Evolutionary conservation across 30 jellyfish, hydroid and myxozoan species (phyloP), one percentile per base, ranked within the genome.

Genomic region (Clytia hemisphaerica): DNA sequence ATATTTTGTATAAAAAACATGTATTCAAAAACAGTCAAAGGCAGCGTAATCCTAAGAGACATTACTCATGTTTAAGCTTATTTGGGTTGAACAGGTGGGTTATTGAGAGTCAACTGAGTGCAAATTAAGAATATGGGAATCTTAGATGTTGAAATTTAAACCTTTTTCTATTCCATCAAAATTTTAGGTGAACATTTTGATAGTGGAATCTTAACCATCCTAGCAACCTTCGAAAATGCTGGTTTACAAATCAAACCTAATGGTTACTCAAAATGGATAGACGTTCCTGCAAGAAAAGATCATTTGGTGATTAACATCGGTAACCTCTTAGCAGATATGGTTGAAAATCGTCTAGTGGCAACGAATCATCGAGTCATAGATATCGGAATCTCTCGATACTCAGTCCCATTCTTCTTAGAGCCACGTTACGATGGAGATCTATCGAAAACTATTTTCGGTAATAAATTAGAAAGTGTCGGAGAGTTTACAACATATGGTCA

Each of bases 351-450:
- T 44, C 37, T 76, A 40, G 79, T 44, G 22, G 95, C 93, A 4
- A 75, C 95, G 40, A 76, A 83, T 33, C 95, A 83, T 46, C 67
- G 95, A 32, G 95, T 83, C 14, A 48, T 83, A n/a, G 95, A 83
- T 45, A 38, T 75, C 0, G 95, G 95, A 18, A 53, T 40, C 2
- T 86, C 69, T 37, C 64, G 95, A 27, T 83, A 66, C 32, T 83
- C 95, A 28, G 95, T 83, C 26, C 91, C 92, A 16, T 37, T 83
- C 14, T 83, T 83, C 59, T 75, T 27, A 47, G 95, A 83, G 72
- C 92, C 92, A 47, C 33, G 29, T 26, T 76, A 59, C 76, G 95
- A 83, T 47, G 95, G 58, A 19, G 95, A 83, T 44, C 26, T 83
- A 37, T 83, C 95, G 6, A 76, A 67, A 64, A 37, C 95, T 0